Percentiles rank a stretch among this genome's conserved stretches.
Conservation (phyloP, 1,140 invertebrate genomes). For the Drosophila triauraria region DNA sequence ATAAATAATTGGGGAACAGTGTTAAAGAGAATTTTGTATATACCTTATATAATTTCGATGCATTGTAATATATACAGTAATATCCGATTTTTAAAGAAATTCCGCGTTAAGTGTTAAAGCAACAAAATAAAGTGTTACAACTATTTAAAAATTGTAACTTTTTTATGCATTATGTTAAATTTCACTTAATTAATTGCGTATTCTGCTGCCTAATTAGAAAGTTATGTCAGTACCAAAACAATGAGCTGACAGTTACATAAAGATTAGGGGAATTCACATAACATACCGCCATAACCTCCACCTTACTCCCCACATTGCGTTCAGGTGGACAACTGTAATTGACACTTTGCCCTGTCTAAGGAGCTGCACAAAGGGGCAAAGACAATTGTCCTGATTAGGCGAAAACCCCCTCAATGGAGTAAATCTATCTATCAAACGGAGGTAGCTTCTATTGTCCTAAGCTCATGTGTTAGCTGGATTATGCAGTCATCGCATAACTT, state of each 20-base stretch:
- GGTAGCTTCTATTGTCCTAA: background rate
- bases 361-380: slow-evolving; percentile 51
- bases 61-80: too few species aligned
- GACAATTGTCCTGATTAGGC: slow-evolving; percentile 69
- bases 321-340: slow-evolving; percentile 66
- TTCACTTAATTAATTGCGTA: slow-evolving; percentile 57
- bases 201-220: slow-evolving; percentile 62
- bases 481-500: slow-evolving; percentile 58
- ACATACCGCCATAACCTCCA: slow-evolving; percentile 17
- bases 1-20: too few species aligned
- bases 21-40: too few species aligned
- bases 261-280: slow-evolving; percentile 44
- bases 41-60: too few species aligned
- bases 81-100: too few species aligned
- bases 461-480: slow-evolving; percentile 31
- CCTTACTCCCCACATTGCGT: background rate
- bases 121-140: background rate
- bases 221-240: slow-evolving; percentile 69
- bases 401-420: slow-evolving; percentile 27
- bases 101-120: background rate
- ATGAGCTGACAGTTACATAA: slow-evolving; percentile 74
- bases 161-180: slow-evolving; percentile 21
- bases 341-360: slow-evolving; percentile 56
- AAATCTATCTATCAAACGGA: slow-evolving; percentile 39
- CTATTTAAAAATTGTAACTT: too few species aligned